A percentile compares a stretch with the other conserved stretches of the same genome.
Evolutionary conservation across 2,797 vertebrate species (phyloP).

Genomic region (Clarias pachynema): DNA sequence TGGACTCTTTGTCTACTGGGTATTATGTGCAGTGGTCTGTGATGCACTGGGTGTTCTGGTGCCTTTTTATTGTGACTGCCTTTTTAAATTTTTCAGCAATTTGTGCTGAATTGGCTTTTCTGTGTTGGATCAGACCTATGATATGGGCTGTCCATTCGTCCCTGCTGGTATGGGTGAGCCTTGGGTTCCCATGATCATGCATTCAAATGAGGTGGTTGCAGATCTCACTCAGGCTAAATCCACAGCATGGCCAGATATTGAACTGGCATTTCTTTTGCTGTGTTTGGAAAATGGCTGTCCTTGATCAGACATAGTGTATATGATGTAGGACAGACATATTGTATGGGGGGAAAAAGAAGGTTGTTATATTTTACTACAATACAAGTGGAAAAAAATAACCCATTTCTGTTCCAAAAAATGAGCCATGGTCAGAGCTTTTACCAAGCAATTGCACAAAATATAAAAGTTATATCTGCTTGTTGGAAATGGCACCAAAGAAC

Average conservation of each 20-base stretch:
- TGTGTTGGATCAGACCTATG: no score
- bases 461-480: not conserved
- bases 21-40: no score
- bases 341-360: not conserved
- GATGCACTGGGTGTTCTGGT: no score
- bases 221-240: constrained; percentile 37
- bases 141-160: no score
- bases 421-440: not conserved
- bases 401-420: not conserved
- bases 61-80: no score
- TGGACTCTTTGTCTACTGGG: no score
- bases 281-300: constrained; percentile 23
- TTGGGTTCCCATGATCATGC: no score
- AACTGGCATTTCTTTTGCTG: not conserved
- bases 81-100: no score
- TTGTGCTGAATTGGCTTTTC: no score
- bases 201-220: constrained; percentile 5
- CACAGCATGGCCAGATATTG: not conserved
- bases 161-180: no score
- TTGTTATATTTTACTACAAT: constrained; percentile 19
- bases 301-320: constrained; percentile 20
- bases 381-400: not conserved
- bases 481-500: not conserved
- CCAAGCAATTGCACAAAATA: not conserved
- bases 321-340: constrained; percentile 28